phyloP scores from a whole-genome alignment of 2,888 invertebrate genomes.

The Nemurella pictetii region DNA sequence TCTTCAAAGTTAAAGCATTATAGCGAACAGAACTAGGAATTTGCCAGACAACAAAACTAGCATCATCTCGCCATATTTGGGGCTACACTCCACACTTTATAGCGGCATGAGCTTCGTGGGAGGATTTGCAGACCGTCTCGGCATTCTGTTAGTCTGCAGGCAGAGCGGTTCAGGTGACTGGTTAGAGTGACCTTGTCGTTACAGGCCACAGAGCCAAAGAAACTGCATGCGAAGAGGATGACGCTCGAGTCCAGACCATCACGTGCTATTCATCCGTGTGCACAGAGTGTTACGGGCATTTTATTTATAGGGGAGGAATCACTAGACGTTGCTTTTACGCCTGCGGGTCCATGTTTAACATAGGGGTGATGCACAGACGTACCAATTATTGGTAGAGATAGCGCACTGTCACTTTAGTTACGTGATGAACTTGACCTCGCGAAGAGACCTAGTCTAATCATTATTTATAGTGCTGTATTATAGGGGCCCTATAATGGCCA shows the following conservation, averaged over 20 bases:
- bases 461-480: too few species aligned
- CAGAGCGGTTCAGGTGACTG: constrained; percentile 22
- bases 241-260: background rate
- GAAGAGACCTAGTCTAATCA: too few species aligned
- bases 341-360: background rate
- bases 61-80: background rate
- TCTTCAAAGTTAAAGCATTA: too few species aligned
- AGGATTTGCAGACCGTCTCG: constrained; percentile 1
- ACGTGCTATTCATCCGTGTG: too few species aligned
- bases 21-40: too few species aligned
- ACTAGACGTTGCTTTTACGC: background rate
- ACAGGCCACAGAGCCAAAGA: background rate
- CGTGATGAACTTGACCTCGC: background rate
- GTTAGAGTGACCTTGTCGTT: constrained; percentile 13
- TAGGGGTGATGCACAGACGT: background rate
- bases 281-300: background rate
- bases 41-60: background rate
- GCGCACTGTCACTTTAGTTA: background rate
- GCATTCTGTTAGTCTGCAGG: background rate
- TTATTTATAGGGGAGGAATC: background rate
- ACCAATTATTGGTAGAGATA: background rate
- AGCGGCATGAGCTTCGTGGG: background rate
- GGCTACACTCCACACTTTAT: background rate
- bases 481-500: too few species aligned
- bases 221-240: background rate